phyloP scores from a whole-genome alignment of 2,113 vertebrate species.

The Phalacrocorax carbo region DNA sequence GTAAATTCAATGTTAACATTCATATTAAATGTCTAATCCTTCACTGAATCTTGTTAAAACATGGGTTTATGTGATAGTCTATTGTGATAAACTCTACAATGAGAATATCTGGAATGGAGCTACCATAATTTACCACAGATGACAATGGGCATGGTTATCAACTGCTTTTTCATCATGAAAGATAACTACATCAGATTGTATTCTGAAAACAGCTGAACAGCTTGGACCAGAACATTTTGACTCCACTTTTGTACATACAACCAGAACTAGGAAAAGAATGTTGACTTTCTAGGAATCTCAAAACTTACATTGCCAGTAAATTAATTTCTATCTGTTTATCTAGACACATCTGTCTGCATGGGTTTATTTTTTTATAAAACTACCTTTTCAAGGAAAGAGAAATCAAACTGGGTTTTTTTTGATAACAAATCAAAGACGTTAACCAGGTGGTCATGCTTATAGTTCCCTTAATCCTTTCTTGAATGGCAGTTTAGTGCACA shows the following conservation, averaged over 20 bases:
- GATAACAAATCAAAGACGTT: conserved; percentile 26
- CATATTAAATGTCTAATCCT: neutral
- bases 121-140: neutral
- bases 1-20: too few species aligned
- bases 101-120: neutral
- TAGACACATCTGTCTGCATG: neutral
- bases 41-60: neutral
- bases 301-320: neutral
- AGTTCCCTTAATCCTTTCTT: neutral
- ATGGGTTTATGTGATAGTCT: neutral
- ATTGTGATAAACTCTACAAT: neutral
- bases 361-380: neutral
- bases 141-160: neutral
- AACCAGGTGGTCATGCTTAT: neutral
- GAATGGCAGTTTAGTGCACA: neutral
- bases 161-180: neutral
- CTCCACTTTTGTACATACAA: neutral
- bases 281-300: neutral
- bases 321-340: neutral
- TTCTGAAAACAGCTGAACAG: neutral
- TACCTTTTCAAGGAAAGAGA: neutral
- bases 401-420: neutral
- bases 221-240: neutral
- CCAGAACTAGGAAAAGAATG: neutral
- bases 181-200: neutral